phyloP scores from a whole-genome alignment of 2,797 vertebrate genomes.

The Parambassis ranga region DNA sequence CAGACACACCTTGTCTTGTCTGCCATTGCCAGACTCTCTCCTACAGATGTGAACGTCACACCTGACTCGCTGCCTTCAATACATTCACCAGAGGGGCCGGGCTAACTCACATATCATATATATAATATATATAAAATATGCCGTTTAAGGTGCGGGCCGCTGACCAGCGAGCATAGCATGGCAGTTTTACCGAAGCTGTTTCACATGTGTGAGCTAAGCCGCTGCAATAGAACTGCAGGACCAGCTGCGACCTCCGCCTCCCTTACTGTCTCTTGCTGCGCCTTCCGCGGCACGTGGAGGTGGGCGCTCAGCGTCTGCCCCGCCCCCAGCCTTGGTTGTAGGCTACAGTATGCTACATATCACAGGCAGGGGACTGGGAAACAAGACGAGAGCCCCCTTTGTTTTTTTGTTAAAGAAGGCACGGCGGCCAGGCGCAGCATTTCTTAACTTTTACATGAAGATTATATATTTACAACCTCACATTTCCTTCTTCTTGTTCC shows the following conservation, averaged over 20 bases:
- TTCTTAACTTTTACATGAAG: conserved; percentile 79
- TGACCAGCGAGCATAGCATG: conserved; percentile 74
- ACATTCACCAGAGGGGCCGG: conserved; percentile 77
- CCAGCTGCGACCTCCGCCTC: conserved; percentile 70
- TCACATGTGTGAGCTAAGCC: conserved; percentile 62
- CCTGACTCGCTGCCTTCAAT: conserved; percentile 49
- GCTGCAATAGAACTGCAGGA: conserved; percentile 85
- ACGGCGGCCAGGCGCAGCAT: conserved; percentile 68
- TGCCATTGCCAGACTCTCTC: conserved; percentile 42
- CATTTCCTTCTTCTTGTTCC: conserved; percentile 59
- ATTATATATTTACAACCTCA: conserved; percentile 86
- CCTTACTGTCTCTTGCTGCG: conserved; percentile 77
- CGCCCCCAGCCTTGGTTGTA: conserved; percentile 27
- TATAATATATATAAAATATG: conserved; percentile 89
- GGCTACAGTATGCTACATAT: conserved; percentile 58
- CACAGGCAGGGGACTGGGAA: conserved; percentile 31
- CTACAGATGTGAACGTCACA: conserved; percentile 23
- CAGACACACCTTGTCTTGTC: conserved; percentile 58
- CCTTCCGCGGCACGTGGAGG: conserved; percentile 42
- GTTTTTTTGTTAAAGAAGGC: conserved; percentile 35
- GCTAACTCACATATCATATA: conserved; percentile 89
- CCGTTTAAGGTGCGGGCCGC: conserved; percentile 76
- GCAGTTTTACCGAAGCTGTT: conserved; percentile 46
- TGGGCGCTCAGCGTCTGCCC: conserved; percentile 12
- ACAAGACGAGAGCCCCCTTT: conserved; percentile 14